These are phyloP conservation scores for Brachyptera risi DNA, from an alignment of 2,888 invertebrate genomes.

Conservation along the genomic window DNA sequence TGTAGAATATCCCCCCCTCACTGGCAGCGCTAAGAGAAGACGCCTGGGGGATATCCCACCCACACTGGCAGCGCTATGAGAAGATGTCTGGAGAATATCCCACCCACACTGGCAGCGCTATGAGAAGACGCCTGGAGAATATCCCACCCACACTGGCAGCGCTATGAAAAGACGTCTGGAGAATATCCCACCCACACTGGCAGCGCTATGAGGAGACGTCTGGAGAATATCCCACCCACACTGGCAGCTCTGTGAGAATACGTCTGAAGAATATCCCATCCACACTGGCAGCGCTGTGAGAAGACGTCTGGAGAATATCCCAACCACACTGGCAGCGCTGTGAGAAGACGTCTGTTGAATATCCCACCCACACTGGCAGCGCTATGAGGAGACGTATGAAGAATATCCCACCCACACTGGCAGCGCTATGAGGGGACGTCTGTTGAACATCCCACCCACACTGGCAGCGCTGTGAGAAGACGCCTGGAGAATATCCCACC, in stretches of 20 bases:
- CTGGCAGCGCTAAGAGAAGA: background rate
- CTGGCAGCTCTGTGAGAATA: background rate
- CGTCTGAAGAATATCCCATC: background rate
- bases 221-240: background rate
- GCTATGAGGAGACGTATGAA: background rate
- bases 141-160: background rate
- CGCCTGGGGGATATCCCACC: background rate
- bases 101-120: background rate
- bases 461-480: background rate
- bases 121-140: background rate
- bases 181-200: background rate
- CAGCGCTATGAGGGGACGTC: background rate
- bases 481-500: background rate
- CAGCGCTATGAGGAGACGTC: background rate
- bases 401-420: background rate
- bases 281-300: background rate
- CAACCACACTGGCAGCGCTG: background rate
- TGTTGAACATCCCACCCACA: background rate
- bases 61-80: background rate
- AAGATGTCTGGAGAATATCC: background rate
- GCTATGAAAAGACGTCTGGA: background rate
- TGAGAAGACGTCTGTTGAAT: background rate
- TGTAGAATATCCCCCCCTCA: background rate
- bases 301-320: background rate
- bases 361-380: background rate